Evolutionary conservation across 2,888 invertebrate genomes (phyloP), one percentile per base, ranked within the genome.

Genomic region (Tinea trinotella): DNA sequence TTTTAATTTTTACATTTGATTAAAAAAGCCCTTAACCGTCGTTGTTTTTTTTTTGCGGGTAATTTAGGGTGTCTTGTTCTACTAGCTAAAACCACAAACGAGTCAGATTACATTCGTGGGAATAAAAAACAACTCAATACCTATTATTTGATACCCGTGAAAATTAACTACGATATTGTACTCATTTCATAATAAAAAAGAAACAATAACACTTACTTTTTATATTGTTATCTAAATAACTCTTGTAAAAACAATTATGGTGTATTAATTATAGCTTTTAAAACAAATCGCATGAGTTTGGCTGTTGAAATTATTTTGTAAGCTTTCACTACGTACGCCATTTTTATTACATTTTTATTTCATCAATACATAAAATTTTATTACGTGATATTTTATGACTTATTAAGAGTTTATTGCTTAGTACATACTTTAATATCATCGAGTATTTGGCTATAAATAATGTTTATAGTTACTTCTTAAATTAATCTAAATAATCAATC

Each of bases 261-360:
- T 40, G 40, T 40, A 10, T 30, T 40, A 40, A 13, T 13, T 12
- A 13, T 15, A 40, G 40, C 7, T 40, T 40, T 40, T 13, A 13
- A 40, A 40, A 40, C n/a, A 40, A 40, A 40, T 15, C 13, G 15
- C 40, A 2, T 15, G 9, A 30, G 7, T 40, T 40, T 15, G 13
- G 40, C n/a, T 13, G 40, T 40, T 40, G 13, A 10, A 10, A 30
- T 40, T 13, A 40, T 40, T 40, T 40, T 40, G 40, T 40, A 40
- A 40, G 40, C 40, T 40, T 40, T 40, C 40, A 40, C 40, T 40
- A 30, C 7, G 9, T 30, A 30, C 30, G 7, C 30, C 30, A 30
- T 30, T 30, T 40, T 4, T 40, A 40, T 40, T 12, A 15, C 1
- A 40, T 40, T 40, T 40, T 40, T 40, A n/a, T 40, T 22, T 30